phyloP scores from a whole-genome alignment of 2,888 invertebrate genomes.

The Melanostoma scalare region DNA sequence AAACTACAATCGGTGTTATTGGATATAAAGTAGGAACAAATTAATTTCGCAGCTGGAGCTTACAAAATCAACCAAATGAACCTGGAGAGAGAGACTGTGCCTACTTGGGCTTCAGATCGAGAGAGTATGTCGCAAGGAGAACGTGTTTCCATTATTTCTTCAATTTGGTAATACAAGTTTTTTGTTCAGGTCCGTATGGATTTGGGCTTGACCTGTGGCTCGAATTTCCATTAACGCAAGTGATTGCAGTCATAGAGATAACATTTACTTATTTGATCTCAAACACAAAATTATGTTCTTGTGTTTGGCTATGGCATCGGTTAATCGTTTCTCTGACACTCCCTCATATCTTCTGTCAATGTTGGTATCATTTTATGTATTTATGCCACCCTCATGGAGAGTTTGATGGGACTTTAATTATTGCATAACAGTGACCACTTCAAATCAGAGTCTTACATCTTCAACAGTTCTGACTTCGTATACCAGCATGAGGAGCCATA shows the following conservation, averaged over 20 bases:
- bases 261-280: constrained; percentile 19
- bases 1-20: constrained; percentile 72
- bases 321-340: no score
- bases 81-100: neutral
- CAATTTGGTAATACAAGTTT: constrained; percentile 44
- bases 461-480: neutral
- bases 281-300: constrained; percentile 7
- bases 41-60: constrained; percentile 72
- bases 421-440: constrained; percentile 29
- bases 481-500: neutral
- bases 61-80: constrained; percentile 3
- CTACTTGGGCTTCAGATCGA: constrained; percentile 22
- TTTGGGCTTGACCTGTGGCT: constrained; percentile 53
- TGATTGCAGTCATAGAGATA: constrained; percentile 36
- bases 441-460: constrained; percentile 24
- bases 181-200: constrained; percentile 9
- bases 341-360: no score
- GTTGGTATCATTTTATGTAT: no score
- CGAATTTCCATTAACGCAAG: constrained; percentile 16
- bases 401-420: neutral
- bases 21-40: constrained; percentile 72
- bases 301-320: no score
- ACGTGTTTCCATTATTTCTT: constrained; percentile 59
- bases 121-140: constrained; percentile 54
- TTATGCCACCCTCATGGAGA: no score